These are phyloP conservation scores for Perccottus glenii DNA, from an alignment of 2,113 vertebrate species.

Conservation along the genomic window DNA sequence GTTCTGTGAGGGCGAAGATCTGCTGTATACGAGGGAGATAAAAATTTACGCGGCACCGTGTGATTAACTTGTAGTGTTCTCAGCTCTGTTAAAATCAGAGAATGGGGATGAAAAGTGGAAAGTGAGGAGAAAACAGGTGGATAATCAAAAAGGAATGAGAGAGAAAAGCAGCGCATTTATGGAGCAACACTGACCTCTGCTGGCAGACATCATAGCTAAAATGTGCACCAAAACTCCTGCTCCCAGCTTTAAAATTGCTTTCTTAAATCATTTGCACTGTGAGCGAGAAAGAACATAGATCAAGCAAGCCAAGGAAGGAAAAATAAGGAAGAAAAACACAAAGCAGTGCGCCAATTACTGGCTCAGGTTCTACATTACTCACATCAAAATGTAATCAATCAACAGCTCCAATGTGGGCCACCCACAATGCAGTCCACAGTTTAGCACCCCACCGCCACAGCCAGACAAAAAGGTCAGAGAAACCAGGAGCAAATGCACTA, in stretches of 20 bases:
- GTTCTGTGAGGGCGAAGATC: constrained; percentile 15
- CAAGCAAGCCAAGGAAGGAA: constrained; percentile 43
- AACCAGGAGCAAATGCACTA: background rate
- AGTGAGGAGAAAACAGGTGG: constrained; percentile 38
- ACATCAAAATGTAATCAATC: constrained; percentile 72
- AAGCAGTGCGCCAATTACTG: constrained; percentile 61
- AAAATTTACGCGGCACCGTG: constrained; percentile 3
- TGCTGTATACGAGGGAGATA: constrained; percentile 13
- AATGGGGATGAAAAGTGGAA: constrained; percentile 15
- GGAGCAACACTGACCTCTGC: constrained; percentile 91
- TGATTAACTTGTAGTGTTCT: constrained; percentile 10
- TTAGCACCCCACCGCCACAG: constrained; percentile 34
- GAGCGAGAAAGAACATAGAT: constrained; percentile 60
- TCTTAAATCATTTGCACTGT: constrained; percentile 62
- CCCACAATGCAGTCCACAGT: constrained; percentile 32
- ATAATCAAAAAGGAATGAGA: constrained; percentile 19
- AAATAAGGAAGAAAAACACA: constrained; percentile 50
- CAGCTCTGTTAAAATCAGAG: constrained; percentile 11
- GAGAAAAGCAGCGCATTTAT: constrained; percentile 53
- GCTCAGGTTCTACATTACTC: constrained; percentile 46
- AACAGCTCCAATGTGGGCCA: constrained; percentile 39
- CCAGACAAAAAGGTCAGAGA: constrained; percentile 25
- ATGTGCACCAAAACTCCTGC: constrained; percentile 1
- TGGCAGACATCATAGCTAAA: constrained; percentile 56
- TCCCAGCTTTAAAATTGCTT: constrained; percentile 63